phyloP scores from a whole-genome alignment of 2,888 invertebrate species.

The Tinea trinotella region DNA sequence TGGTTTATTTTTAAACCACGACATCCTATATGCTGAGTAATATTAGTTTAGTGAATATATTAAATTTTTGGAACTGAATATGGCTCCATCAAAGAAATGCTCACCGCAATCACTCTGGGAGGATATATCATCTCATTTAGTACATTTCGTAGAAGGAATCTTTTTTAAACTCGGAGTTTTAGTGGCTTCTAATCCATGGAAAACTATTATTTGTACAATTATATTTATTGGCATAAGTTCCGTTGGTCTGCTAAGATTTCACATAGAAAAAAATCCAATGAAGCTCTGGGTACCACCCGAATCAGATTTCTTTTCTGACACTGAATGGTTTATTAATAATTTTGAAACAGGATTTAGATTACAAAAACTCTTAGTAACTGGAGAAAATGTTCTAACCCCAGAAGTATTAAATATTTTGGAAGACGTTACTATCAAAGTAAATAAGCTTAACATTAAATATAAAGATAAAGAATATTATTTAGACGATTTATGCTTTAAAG shows the following conservation, averaged over 20 bases:
- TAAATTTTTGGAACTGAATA: too few relatives aligned
- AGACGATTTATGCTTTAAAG: conserved; percentile 55
- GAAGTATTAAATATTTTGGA: conserved; percentile 65
- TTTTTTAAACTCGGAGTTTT: conserved; percentile 74
- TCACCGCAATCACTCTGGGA: conserved; percentile 60
- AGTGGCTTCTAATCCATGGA: conserved; percentile 74
- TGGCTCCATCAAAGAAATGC: conserved; percentile 45
- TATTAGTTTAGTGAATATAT: too few relatives aligned
- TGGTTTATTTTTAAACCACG: too few relatives aligned
- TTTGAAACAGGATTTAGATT: conserved; percentile 76
- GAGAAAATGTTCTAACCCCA: conserved; percentile 77
- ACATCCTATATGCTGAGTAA: too few relatives aligned
- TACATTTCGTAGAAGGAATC: conserved; percentile 51
- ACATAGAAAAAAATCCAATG: conserved; percentile 81
- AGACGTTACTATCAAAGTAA: conserved; percentile 65
- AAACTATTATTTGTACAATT: conserved; percentile 71
- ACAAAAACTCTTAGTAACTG: conserved; percentile 75
- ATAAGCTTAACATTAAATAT: conserved; percentile 42
- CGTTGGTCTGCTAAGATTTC: conserved; percentile 75
- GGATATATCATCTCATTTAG: conserved; percentile 48
- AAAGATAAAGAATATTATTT: conserved; percentile 35
- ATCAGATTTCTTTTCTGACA: conserved; percentile 78
- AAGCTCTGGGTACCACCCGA: conserved; percentile 83
- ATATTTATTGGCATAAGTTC: conserved; percentile 70
- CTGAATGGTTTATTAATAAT: conserved; percentile 79